A percentile compares a stretch with the other conserved stretches of the same genome.
Conservation (phyloP, 2,113 vertebrate species). For the Natator depressus region DNA sequence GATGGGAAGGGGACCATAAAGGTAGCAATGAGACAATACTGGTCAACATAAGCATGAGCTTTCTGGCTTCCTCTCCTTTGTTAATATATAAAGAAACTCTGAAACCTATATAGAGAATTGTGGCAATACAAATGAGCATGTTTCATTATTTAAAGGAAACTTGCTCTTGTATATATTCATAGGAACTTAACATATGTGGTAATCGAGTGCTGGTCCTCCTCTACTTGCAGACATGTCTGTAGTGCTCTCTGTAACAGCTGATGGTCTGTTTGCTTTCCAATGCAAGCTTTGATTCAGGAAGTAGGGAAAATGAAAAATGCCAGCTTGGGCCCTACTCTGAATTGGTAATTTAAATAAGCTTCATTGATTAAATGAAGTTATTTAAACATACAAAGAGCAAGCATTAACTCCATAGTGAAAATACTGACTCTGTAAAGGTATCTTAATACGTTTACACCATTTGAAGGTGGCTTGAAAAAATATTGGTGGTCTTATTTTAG, state of each 20-base stretch:
- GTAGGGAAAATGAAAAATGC: neutral
- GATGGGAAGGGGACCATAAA: neutral
- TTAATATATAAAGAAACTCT: neutral
- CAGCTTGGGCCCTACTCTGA: neutral
- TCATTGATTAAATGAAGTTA: neutral
- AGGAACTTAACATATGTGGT: neutral
- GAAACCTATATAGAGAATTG: neutral
- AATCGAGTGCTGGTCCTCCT: neutral
- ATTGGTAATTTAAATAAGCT: neutral
- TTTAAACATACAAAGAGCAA: neutral
- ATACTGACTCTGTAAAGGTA: neutral
- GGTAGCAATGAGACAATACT: neutral
- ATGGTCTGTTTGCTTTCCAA: neutral
- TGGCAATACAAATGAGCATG: neutral
- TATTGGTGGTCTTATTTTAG: neutral
- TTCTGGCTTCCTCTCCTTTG: neutral
- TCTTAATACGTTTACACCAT: conserved; percentile 15
- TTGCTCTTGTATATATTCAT: neutral
- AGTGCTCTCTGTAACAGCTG: neutral
- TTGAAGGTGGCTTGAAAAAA: conserved; percentile 28
- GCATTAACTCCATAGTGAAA: conserved; percentile 16
- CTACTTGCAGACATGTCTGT: neutral
- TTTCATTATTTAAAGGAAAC: neutral
- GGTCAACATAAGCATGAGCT: neutral
- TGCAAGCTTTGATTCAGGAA: conserved; percentile 2